These are phyloP conservation scores for Bergia sp. DNA, from an alignment of 92 coral and sea anemone genomes.

Conservation along the genomic window DNA sequence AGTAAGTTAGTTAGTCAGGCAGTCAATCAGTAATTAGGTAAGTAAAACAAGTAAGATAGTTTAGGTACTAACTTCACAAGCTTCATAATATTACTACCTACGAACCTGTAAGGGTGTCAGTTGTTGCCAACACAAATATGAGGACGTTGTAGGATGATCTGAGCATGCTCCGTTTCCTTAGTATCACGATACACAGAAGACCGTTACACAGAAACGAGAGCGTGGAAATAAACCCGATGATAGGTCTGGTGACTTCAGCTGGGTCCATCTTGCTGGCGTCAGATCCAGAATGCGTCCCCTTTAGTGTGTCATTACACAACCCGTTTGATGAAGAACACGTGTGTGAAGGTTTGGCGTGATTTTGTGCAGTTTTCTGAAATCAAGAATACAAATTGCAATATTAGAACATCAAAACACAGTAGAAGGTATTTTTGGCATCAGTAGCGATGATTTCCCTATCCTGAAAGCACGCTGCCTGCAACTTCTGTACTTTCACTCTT, in stretches of 20 bases:
- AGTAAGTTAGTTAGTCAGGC: too few relatives aligned
- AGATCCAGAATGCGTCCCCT: background rate
- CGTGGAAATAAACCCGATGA: conserved; percentile 2
- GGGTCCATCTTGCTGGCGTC: background rate
- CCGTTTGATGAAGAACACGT: background rate
- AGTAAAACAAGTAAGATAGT: too few relatives aligned
- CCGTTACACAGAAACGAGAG: conserved; percentile 30
- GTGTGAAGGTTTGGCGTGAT: background rate
- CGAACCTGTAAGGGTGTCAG: conserved; percentile 31
- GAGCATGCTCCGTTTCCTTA: conserved; percentile 23
- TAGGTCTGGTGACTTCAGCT: conserved; percentile 13
- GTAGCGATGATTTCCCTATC: background rate
- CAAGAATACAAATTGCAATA: background rate
- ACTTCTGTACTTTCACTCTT: too few relatives aligned
- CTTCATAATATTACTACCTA: too few relatives aligned
- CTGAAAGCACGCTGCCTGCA: too few relatives aligned
- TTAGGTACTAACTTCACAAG: too few relatives aligned
- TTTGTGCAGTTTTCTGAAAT: background rate
- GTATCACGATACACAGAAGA: conserved; percentile 28
- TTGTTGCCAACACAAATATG: conserved; percentile 29
- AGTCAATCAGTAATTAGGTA: too few relatives aligned
- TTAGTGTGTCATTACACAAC: background rate
- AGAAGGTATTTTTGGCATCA: background rate
- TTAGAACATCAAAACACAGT: background rate
- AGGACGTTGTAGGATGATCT: conserved; percentile 19